Percentiles rank a stretch among this genome's conserved stretches.
These are phyloP conservation scores for Neoscelio sp. DNA, from an alignment of 2,888 invertebrate genomes.

Conservation along the genomic window DNA sequence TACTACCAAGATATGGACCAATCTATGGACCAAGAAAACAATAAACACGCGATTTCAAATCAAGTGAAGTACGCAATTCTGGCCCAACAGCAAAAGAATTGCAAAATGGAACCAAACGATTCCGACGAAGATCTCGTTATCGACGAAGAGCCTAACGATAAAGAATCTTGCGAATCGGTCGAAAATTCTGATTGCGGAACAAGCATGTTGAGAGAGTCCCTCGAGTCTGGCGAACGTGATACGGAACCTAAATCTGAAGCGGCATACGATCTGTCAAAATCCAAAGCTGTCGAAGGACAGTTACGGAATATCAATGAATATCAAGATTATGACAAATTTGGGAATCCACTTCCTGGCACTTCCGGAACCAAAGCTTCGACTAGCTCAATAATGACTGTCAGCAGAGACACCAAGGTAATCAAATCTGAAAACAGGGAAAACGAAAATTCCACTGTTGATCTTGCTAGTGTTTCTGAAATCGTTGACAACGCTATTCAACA, in stretches of 20 bases:
- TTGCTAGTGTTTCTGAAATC: slow-evolving; percentile 91
- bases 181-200: slow-evolving; percentile 71
- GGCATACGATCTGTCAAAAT: slow-evolving; percentile 36
- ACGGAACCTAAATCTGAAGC: slow-evolving; percentile 63
- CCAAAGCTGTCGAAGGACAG: neutral
- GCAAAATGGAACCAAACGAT: slow-evolving; percentile 86
- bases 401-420: slow-evolving; percentile 28
- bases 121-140: slow-evolving; percentile 88
- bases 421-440: slow-evolving; percentile 34
- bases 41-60: slow-evolving; percentile 84
- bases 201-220: slow-evolving; percentile 77
- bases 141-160: slow-evolving; percentile 85
- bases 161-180: slow-evolving; percentile 64
- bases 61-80: slow-evolving; percentile 91
- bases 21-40: slow-evolving; percentile 80
- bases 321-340: slow-evolving; percentile 53
- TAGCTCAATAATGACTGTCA: slow-evolving; percentile 34
- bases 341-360: slow-evolving; percentile 59
- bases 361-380: slow-evolving; percentile 50
- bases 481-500: slow-evolving; percentile 89
- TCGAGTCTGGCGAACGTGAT: slow-evolving; percentile 72
- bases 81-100: slow-evolving; percentile 89
- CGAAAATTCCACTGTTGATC: slow-evolving; percentile 83
- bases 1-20: slow-evolving; percentile 74
- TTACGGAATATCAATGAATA: slow-evolving; percentile 27